These are phyloP conservation scores for Scaptodrosophila lebanonensis DNA, from an alignment of 1,140 invertebrate genomes.

Conservation along the genomic window DNA sequence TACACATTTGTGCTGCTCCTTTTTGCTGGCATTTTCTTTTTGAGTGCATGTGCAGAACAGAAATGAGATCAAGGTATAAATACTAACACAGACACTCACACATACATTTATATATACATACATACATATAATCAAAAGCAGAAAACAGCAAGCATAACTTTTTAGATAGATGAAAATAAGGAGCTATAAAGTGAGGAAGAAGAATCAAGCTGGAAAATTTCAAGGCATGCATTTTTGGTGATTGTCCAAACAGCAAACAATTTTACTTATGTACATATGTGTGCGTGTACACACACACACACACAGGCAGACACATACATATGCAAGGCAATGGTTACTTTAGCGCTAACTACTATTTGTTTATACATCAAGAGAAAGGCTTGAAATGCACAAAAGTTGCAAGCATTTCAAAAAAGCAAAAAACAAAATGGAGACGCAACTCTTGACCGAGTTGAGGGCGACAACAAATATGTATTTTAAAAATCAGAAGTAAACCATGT, in stretches of 20 bases:
- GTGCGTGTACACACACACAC: neutral
- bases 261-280: constrained; percentile 24
- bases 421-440: neutral
- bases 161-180: constrained; percentile 39
- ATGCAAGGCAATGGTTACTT: constrained; percentile 41
- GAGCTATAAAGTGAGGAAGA: neutral
- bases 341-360: constrained; percentile 37
- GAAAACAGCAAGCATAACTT: constrained; percentile 20
- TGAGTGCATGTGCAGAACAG: too few relatives aligned
- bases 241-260: constrained; percentile 18
- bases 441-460: constrained; percentile 6
- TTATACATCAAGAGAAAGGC: constrained; percentile 15
- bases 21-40: too few relatives aligned
- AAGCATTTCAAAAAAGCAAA: constrained; percentile 6
- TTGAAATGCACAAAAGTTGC: neutral
- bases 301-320: constrained; percentile 5
- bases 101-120: constrained; percentile 12
- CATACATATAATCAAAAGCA: constrained; percentile 32
- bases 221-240: constrained; percentile 19
- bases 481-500: constrained; percentile 37
- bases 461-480: too few relatives aligned
- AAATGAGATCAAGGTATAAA: constrained; percentile 37
- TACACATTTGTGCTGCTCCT: too few relatives aligned
- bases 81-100: too few relatives aligned
- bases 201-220: constrained; percentile 7